These are phyloP conservation scores for Squalus acanthias DNA, from an alignment of 2,797 vertebrate species.

Conservation along the genomic window DNA sequence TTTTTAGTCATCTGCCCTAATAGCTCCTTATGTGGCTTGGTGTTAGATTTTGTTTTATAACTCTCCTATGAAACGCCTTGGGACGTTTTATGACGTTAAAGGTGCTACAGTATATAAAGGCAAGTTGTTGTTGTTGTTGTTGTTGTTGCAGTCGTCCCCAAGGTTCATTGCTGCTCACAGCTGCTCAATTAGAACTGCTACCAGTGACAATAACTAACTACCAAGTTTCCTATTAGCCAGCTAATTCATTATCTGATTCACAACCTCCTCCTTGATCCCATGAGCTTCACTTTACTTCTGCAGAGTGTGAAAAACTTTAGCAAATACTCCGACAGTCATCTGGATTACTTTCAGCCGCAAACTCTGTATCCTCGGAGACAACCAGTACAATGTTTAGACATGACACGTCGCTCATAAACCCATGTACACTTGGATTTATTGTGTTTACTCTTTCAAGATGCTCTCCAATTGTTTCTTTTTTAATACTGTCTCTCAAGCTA, in stretches of 20 bases:
- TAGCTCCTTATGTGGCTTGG: too few relatives aligned
- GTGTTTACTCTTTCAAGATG: not conserved
- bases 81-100: too few relatives aligned
- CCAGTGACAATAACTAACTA: not conserved
- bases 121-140: too few relatives aligned
- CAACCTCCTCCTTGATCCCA: not conserved
- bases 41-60: too few relatives aligned
- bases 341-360: not conserved
- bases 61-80: too few relatives aligned
- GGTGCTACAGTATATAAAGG: too few relatives aligned
- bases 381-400: not conserved
- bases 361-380: not conserved
- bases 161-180: not conserved
- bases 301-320: not conserved
- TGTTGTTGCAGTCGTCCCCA: not conserved
- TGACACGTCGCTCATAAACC: not conserved
- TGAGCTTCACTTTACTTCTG: not conserved
- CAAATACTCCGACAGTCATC: not conserved
- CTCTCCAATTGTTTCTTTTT: not conserved
- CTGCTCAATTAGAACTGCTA: not conserved
- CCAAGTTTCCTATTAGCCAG: not conserved
- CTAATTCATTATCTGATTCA: conserved; percentile 9
- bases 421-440: not conserved
- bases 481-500: not conserved
- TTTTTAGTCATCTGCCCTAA: too few relatives aligned